These are phyloP conservation scores for Columbina picui DNA, from an alignment of 2,113 vertebrate genomes.

Conservation along the genomic window DNA sequence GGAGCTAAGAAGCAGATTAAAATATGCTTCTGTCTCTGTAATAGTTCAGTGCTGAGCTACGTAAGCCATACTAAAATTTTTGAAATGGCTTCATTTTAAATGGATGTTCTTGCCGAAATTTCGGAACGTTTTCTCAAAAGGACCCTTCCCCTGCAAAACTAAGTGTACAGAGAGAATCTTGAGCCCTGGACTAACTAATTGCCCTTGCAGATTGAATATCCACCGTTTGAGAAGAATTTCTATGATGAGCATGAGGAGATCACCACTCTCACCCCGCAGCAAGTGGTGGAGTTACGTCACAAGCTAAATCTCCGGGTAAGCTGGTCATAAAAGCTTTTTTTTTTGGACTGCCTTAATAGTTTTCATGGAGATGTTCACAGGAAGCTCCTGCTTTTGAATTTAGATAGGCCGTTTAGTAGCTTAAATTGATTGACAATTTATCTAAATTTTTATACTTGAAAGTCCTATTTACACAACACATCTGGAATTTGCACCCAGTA, in stretches of 20 bases:
- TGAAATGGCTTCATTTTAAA: background rate
- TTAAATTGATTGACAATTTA: background rate
- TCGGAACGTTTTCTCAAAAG: background rate
- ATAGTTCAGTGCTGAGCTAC: background rate
- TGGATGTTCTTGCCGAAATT: background rate
- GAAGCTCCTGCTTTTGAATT: background rate
- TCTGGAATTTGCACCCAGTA: background rate
- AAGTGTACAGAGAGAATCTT: conserved; percentile 26
- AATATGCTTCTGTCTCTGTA: background rate
- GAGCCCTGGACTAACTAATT: conserved; percentile 65
- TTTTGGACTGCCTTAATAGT: background rate
- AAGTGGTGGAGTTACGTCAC: conserved; percentile 89
- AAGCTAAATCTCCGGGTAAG: conserved; percentile 95
- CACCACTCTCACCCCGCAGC: conserved; percentile 83
- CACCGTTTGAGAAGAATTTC: conserved; percentile 98
- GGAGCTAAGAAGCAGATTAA: background rate
- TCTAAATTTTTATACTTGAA: background rate
- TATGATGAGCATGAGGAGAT: conserved; percentile 96
- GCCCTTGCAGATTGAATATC: conserved; percentile 90
- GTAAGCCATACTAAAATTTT: background rate
- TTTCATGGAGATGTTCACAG: background rate
- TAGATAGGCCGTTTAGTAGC: background rate
- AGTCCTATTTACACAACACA: background rate
- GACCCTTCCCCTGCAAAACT: background rate
- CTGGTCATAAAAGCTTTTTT: background rate